Conservation (phyloP, 1,140 invertebrate genomes). For the Doryteuthis pealeii region DNA sequence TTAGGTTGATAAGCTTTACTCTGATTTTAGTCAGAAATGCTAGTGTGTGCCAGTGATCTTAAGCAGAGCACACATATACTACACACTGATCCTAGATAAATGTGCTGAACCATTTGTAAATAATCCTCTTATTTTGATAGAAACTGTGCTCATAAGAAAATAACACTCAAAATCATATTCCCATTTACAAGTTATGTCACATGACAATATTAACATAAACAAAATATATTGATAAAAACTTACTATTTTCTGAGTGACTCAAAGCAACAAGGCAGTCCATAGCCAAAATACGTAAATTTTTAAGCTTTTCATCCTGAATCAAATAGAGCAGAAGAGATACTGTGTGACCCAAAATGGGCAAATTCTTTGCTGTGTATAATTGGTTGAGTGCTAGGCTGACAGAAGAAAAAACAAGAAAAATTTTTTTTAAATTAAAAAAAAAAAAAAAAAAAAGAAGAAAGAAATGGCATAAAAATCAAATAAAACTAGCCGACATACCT, state of each 20-base stretch:
- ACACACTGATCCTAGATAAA: no score
- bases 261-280: conserved; percentile 40
- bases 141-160: no score
- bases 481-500: background rate
- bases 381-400: conserved; percentile 31
- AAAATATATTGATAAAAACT: no score
- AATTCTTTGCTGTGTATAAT: conserved; percentile 33
- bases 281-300: conserved; percentile 36
- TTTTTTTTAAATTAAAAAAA: background rate
- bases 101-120: no score
- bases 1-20: no score
- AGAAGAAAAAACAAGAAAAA: background rate
- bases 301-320: conserved; percentile 36
- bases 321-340: conserved; percentile 44
- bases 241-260: conserved; percentile 15
- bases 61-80: no score
- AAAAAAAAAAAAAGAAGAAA: background rate
- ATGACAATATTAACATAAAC: no score
- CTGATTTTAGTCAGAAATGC: no score
- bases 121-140: no score
- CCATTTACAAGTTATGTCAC: no score
- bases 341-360: conserved; percentile 45
- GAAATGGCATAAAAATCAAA: background rate
- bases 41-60: no score
- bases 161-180: no score